Base-by-base conservation (phyloP, 2,888 invertebrate species). In the Lysandra coridon region DNA sequence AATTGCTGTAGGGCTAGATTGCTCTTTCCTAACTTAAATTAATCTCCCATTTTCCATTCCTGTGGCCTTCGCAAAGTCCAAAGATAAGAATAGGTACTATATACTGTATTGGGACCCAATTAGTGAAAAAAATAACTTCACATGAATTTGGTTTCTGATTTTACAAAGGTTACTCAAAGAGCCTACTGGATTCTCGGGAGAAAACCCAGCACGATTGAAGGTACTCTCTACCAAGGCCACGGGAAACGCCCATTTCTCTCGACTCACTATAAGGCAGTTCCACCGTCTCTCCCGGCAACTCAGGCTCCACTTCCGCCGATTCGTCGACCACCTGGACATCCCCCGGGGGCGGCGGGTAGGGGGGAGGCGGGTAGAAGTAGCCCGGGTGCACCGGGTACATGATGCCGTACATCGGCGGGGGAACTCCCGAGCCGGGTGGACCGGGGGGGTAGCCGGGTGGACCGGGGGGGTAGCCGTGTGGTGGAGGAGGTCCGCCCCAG, bases 251-350 rank as follows among this genome's bases (percentile, higher is more conserved):
- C 73, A 80, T 77, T 82, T 78, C 23, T 57, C 37, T 69, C 44
- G 85, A 94, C 94, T 94, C 92, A 94, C 94, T 92, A 91, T 92
- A 94, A 80, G 94, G 94, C 82, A 94, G 88, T 86, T 94, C 93
- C 86, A 94, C 94, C 74, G 91, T 92, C 84, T 94, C 94, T 81
- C 94, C 94, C 73, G 94, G 92, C 82, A 94, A 89, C 86, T 91
- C 89, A 6, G 94, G 93, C 74, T 87, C 88, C 23, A 86, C 85
- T 62, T 91, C 91, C 76, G 84, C 85, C 60, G 88, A 88, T 81
- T 87, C 83, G 74, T 86, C 85, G 79, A 89, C 91, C 80, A 91
- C 87, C 80, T 88, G 86, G 81, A 89, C 87, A 73, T 83, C 83
- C 6, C 85, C 87, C 7, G 87, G 86, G 2, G 79, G 83, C 0